Evolutionary conservation across 2,888 invertebrate genomes (phyloP).

Genomic region (Spialia ferax): DNA sequence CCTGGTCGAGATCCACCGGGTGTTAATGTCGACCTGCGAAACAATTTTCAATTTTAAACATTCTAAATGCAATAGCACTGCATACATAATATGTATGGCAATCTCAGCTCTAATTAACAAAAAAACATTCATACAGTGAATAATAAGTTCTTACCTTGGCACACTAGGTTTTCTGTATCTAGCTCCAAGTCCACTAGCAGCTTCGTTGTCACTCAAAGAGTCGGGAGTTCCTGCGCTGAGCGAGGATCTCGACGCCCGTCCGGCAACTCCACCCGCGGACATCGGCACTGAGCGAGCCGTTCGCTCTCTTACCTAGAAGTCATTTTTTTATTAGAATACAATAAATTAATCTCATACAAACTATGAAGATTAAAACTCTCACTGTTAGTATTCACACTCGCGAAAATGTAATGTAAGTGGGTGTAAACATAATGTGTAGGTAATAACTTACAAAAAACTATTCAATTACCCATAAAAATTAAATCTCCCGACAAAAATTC

Average conservation of each 20-base stretch:
- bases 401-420: slow-evolving; percentile 27
- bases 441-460: slow-evolving; percentile 32
- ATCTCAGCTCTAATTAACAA: neutral
- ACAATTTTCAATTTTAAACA: neutral
- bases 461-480: slow-evolving; percentile 21
- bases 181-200: slow-evolving; percentile 90
- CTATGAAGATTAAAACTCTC: neutral
- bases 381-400: slow-evolving; percentile 23
- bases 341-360: slow-evolving; percentile 28
- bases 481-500: slow-evolving; percentile 2
- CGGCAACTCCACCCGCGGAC: slow-evolving; percentile 85
- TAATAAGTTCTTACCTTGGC: slow-evolving; percentile 64
- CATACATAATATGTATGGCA: no score
- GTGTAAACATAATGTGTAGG: slow-evolving; percentile 22
- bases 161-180: slow-evolving; percentile 90
- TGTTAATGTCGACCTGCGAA: slow-evolving; percentile 88
- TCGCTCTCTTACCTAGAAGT: slow-evolving; percentile 94
- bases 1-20: slow-evolving; percentile 94
- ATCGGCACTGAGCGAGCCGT: slow-evolving; percentile 97
- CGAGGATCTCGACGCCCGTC: slow-evolving; percentile 91
- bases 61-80: neutral
- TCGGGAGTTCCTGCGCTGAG: slow-evolving; percentile 96
- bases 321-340: slow-evolving; percentile 32
- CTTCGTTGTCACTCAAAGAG: slow-evolving; percentile 95
- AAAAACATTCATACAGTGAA: neutral